Evolutionary conservation across 2,113 vertebrate species (phyloP).

Genomic region (Puma concolor): DNA sequence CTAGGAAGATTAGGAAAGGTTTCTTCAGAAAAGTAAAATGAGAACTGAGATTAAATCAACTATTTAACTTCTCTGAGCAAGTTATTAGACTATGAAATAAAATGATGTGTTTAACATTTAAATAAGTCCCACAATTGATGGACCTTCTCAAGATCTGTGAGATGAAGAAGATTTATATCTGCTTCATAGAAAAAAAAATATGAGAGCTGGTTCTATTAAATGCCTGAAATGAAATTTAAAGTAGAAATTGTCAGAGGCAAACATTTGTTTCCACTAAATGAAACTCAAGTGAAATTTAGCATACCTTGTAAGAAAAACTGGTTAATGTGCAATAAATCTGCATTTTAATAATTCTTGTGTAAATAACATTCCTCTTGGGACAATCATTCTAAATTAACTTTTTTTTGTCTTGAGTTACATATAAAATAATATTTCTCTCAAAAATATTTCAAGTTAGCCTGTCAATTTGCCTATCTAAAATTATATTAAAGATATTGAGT

Average conservation of each 20-base stretch:
- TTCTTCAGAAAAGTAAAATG: not conserved
- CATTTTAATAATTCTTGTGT: not conserved
- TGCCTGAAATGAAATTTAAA: constrained; percentile 42
- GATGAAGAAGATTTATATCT: not conserved
- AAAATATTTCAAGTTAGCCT: not conserved
- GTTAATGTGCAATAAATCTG: constrained; percentile 17
- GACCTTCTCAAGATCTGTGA: not conserved
- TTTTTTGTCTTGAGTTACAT: not conserved
- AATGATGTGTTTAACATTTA: not conserved
- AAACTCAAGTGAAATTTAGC: constrained; percentile 47
- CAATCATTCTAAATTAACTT: not conserved
- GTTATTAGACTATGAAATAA: not conserved
- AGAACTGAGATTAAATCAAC: not conserved
- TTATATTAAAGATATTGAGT: not conserved
- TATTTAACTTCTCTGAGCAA: not conserved
- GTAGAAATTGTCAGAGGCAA: constrained; percentile 30
- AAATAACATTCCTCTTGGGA: not conserved
- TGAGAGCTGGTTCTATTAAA: not conserved
- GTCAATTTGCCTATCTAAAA: not conserved
- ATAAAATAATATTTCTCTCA: not conserved
- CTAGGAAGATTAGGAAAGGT: not conserved
- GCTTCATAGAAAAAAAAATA: not conserved
- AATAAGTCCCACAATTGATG: not conserved
- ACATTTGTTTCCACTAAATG: constrained; percentile 24
- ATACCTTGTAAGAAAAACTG: not conserved